Evolutionary conservation across 2,888 invertebrate species (phyloP).

Genomic region (Mythimna impura): DNA sequence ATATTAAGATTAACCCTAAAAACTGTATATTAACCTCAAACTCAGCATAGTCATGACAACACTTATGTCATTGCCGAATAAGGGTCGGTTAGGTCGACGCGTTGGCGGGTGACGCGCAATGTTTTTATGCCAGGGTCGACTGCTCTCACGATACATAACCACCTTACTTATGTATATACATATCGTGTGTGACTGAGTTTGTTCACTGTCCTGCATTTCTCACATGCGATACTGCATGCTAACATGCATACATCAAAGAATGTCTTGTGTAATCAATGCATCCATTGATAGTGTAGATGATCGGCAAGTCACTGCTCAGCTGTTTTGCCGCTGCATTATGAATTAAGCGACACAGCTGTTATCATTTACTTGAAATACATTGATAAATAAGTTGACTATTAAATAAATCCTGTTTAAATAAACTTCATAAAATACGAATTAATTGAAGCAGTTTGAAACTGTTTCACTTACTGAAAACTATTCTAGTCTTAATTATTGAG

Average conservation of each 20-base stretch:
- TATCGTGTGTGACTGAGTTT: not conserved
- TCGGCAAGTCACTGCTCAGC: not conserved
- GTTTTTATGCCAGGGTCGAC: conserved; percentile 83
- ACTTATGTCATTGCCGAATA: conserved; percentile 73
- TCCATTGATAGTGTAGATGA: conserved; percentile 13
- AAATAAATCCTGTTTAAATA: not conserved
- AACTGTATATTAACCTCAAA: not conserved
- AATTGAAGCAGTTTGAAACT: not conserved
- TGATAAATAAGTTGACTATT: not conserved
- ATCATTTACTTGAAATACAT: conserved; percentile 12
- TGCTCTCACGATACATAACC: conserved; percentile 68
- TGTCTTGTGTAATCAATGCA: conserved; percentile 15
- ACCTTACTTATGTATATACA: conserved; percentile 13
- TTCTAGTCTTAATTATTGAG: not conserved
- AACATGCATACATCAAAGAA: conserved; percentile 2
- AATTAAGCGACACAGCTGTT: conserved; percentile 21
- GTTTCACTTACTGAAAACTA: not conserved
- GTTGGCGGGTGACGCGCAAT: conserved; percentile 74
- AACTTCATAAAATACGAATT: not conserved
- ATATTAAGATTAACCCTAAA: not conserved
- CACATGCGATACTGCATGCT: not conserved
- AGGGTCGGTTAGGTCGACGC: conserved; percentile 79
- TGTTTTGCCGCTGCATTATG: conserved; percentile 3
- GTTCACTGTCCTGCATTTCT: conserved; percentile 6
- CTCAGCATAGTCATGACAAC: conserved; percentile 15